Base-by-base conservation (phyloP, 2,888 invertebrate species). In the Agrotis segetum region DNA sequence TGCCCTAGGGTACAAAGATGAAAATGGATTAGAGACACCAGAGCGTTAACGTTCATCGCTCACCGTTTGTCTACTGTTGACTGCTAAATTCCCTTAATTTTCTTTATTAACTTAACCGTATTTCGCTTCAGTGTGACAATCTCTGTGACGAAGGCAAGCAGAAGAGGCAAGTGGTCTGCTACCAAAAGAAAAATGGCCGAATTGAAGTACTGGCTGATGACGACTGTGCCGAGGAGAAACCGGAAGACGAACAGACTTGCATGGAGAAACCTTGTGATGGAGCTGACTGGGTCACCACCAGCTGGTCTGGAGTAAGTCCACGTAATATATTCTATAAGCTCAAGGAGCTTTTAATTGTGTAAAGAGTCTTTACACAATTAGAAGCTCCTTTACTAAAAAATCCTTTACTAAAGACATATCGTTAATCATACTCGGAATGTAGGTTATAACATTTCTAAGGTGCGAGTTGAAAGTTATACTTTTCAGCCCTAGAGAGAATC, bases 141-240 rank as follows among this genome's bases (percentile, higher is more conserved):
- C 96, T 99, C n/a, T 99, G 99, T 91, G 99, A 99, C 0, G 97
- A 98, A 85, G 99, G 99, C 2, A 97, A 97, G 82, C 97, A 99
- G 94, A 97, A 96, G 0, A 97, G 99, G 44, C 97, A 97, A 85
- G 98, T 99, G 0, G 97, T 97, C 1, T 99, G 99, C 91, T 98
- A 97, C 91, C 97, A 97, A 85, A 97, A 97, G 90, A 94, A 96
- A 63, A 92, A 96, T 65, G 97, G 97, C 0, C 97, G 97, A 73
- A 97, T 98, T 16, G 96, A 97, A 82, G 96, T 98, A 2, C 91
- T 98, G 24, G 95, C 96, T 0, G 98, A 98, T 74, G 94, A 95
- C 0, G 97, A 97, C 56, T 98, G 98, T 79, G 91, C 94, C 0
- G 97, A 97, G 55, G 97, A 97, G 83, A 98, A 98, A 88, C 99